Percentiles rank a stretch among this genome's conserved stretches.
phyloP scores from a whole-genome alignment of 2,113 vertebrate species.

The Shinisaurus crocodilurus region DNA sequence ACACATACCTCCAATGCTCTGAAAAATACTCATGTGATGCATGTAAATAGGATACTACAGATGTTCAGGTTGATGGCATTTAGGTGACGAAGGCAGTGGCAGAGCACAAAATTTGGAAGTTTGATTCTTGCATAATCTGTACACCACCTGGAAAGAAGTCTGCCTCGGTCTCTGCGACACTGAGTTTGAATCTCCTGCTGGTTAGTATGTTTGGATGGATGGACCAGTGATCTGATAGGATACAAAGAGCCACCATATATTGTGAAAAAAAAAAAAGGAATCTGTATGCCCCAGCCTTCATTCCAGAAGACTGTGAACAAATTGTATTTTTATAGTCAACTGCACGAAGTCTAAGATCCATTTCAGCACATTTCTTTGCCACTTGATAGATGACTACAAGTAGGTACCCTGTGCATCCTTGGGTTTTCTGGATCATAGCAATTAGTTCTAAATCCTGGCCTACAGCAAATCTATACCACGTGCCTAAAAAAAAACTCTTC shows the following conservation, averaged over 20 bases:
- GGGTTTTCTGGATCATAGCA: background rate
- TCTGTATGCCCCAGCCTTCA: background rate
- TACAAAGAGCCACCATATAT: background rate
- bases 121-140: background rate
- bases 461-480: slow-evolving; percentile 9
- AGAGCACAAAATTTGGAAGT: background rate
- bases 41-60: background rate
- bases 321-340: background rate
- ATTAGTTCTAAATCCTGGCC: background rate
- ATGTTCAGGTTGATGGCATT: background rate
- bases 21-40: background rate
- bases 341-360: background rate
- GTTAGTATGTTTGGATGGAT: background rate
- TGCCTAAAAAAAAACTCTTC: background rate
- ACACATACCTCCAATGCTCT: background rate
- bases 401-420: background rate
- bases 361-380: background rate
- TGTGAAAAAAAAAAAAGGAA: background rate
- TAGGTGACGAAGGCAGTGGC: background rate
- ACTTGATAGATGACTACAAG: background rate
- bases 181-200: background rate
- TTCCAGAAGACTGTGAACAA: background rate
- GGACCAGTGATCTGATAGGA: background rate
- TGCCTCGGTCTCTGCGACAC: background rate
- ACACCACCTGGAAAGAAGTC: background rate